These are phyloP conservation scores for Drosophila atripex DNA, from an alignment of 2,888 invertebrate species.

Conservation along the genomic window DNA sequence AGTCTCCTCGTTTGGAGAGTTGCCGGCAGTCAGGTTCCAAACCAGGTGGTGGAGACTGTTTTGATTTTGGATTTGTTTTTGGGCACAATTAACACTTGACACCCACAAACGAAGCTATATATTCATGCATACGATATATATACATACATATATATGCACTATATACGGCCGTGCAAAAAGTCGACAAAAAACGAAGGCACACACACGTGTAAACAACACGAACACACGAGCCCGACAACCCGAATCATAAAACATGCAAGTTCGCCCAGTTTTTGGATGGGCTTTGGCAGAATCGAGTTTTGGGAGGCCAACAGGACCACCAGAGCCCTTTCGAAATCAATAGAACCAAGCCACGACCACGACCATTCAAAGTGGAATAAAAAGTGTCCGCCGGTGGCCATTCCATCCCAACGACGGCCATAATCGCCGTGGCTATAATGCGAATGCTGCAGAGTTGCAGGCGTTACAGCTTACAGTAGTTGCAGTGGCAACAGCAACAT, in stretches of 20 bases:
- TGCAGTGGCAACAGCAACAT: not conserved
- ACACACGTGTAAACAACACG: not conserved
- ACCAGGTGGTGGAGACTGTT: not conserved
- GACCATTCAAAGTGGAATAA: no score
- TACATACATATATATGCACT: not conserved
- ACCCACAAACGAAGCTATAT: not conserved
- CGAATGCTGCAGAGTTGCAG: conserved; percentile 2
- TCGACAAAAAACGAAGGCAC: not conserved
- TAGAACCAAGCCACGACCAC: not conserved
- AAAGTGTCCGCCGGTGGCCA: not conserved
- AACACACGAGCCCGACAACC: not conserved
- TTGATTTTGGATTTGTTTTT: not conserved
- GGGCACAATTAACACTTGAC: conserved; percentile 3
- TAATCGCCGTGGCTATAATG: not conserved
- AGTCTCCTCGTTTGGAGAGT: not conserved
- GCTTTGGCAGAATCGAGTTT: not conserved
- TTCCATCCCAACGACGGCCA: not conserved
- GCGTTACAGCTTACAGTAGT: not conserved
- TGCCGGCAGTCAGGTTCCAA: not conserved
- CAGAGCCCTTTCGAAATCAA: conserved; percentile 3
- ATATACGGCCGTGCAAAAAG: not conserved
- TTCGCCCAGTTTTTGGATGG: not conserved
- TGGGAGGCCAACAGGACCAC: not conserved
- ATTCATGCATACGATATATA: not conserved
- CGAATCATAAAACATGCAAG: not conserved